Evolutionary conservation across 2,113 vertebrate genomes (phyloP), one percentile per base, ranked within the genome.

Genomic region (Nerophis ophidion): DNA sequence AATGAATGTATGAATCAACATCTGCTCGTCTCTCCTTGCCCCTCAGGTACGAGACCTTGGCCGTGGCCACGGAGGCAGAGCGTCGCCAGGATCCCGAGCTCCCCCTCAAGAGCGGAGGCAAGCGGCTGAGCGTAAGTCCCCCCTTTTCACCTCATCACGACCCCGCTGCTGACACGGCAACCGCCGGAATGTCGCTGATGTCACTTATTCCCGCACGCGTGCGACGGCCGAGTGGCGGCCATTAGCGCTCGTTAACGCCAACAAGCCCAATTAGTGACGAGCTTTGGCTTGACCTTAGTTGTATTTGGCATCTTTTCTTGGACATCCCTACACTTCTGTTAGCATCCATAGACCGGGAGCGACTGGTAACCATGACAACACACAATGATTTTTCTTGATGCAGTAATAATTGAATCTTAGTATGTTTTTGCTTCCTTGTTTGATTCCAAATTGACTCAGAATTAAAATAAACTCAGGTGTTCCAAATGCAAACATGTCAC

Each of bases 31-130:
- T 69, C 14, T 60, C n/a, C n/a, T 1, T 70, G 49, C 19, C 62
- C 61, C 49, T 79, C 84, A 98, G 95, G 84, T 98, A 98, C 73
- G 94, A 98, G 84, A 93, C 95, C 8, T 87, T 99, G 75, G 93
- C 94, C 26, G 94, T 98, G 81, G 95, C 97, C 0, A 94, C 95
- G 26, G 96, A 99, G 59, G 94, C 94, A 58, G 93, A 95, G 82
- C 92, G 79, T 75, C 92, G 86, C 70, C 90, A 93, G 71, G 93
- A 96, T 72, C 76, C 86, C 0, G 94, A 94, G 26, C 83, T 92
- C 66, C 92, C 92, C 55, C 91, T 91, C 65, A 91, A 92, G 80
- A 88, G 87, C 11, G 91, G 92, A 73, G 93, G 94, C 71, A 99
- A 97, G 87, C 94, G 86, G 72, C 89, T 98, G 72, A 85, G 17